Evolutionary conservation across 2,888 invertebrate genomes (phyloP).

Genomic region (Dexiosoma caninum): DNA sequence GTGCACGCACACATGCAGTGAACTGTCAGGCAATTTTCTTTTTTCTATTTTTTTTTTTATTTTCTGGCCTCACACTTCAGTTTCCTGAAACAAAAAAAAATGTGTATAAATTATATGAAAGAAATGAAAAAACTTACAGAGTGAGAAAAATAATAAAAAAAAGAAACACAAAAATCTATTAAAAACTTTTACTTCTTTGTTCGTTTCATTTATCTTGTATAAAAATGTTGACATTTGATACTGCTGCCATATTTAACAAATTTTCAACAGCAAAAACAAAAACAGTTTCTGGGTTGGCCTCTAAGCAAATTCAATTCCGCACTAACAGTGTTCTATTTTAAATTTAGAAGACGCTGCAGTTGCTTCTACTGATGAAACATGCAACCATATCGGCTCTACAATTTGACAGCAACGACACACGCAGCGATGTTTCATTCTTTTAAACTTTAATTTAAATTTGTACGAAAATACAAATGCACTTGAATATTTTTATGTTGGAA

Average conservation of each 20-base stretch:
- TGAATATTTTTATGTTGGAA: conserved; percentile 9
- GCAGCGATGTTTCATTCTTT: not conserved
- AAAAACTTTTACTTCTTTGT: conserved; percentile 49
- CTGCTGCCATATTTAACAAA: conserved; percentile 22
- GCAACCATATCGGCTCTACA: not conserved
- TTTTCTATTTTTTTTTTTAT: not conserved
- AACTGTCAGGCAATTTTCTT: conserved; percentile 32
- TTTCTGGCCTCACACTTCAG: conserved; percentile 1
- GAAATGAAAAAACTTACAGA: conserved; percentile 4
- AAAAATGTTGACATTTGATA: conserved; percentile 50
- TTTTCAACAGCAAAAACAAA: not conserved
- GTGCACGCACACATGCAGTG: conserved; percentile 47
- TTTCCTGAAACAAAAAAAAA: not conserved
- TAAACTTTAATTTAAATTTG: not conserved
- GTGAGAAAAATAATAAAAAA: conserved; percentile 17
- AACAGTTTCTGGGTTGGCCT: not conserved
- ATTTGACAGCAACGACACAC: not conserved
- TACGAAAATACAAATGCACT: conserved; percentile 40
- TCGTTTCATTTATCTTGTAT: not conserved
- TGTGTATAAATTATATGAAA: conserved; percentile 25
- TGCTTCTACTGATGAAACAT: not conserved
- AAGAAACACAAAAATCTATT: conserved; percentile 22
- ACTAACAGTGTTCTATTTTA: conserved; percentile 17
- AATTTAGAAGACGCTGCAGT: conserved; percentile 2
- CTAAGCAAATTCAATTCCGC: not conserved